A percentile compares a stretch with the other conserved stretches of the same genome.
These are phyloP conservation scores for Harpegnathos saltator DNA, from an alignment of 1,140 invertebrate genomes.

Conservation along the genomic window DNA sequence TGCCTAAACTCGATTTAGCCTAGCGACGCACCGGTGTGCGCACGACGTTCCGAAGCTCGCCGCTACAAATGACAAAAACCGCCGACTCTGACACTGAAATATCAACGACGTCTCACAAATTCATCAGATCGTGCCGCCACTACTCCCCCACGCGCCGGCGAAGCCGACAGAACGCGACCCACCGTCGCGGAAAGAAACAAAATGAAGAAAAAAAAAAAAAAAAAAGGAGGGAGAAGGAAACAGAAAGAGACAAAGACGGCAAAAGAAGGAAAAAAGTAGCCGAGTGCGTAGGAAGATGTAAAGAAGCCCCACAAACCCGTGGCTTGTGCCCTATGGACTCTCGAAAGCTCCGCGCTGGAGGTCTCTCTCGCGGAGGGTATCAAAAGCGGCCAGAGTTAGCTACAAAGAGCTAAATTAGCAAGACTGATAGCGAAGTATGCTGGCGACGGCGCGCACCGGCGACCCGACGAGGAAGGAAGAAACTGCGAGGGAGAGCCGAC, in stretches of 20 bases:
- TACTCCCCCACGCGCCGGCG: slow-evolving; percentile 33
- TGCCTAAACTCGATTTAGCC: slow-evolving; percentile 77
- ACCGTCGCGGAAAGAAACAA: slow-evolving; percentile 14
- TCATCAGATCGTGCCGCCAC: slow-evolving; percentile 72
- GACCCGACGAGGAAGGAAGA: neutral
- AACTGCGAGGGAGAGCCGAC: neutral
- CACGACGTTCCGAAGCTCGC: slow-evolving; percentile 53
- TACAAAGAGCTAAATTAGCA: slow-evolving; percentile 22
- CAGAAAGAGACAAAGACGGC: slow-evolving; percentile 9
- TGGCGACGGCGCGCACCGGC: neutral
- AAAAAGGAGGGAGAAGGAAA: neutral
- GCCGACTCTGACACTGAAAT: slow-evolving; percentile 79
- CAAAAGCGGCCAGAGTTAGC: neutral
- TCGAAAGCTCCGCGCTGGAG: no score
- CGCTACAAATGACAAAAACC: slow-evolving; percentile 81
- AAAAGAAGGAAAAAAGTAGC: slow-evolving; percentile 14
- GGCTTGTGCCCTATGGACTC: neutral
- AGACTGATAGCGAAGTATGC: neutral
- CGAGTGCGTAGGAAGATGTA: slow-evolving; percentile 34
- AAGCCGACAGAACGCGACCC: slow-evolving; percentile 7
- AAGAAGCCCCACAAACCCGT: neutral
- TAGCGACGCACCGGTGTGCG: slow-evolving; percentile 63
- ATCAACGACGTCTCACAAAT: slow-evolving; percentile 81
- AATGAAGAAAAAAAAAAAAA: slow-evolving; percentile 33
- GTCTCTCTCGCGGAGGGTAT: neutral